A percentile compares a stretch with the other conserved stretches of the same genome.
These are phyloP conservation scores for Scaptomyza caliginosa DNA, from an alignment of 2,888 invertebrate genomes.

Conservation along the genomic window DNA sequence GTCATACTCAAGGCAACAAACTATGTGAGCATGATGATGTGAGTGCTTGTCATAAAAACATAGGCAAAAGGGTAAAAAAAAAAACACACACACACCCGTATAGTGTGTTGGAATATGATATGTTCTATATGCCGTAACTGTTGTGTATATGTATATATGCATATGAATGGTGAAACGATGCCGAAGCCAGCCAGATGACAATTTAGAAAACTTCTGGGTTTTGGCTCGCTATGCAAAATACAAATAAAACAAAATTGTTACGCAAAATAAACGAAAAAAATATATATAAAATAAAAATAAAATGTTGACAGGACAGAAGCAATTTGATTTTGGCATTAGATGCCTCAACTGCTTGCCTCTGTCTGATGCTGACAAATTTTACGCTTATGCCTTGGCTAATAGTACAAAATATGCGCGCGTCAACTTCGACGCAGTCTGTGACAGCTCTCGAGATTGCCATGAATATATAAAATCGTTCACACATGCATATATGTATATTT, in stretches of 20 bases:
- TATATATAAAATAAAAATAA: constrained; percentile 37
- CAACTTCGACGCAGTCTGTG: constrained; percentile 62
- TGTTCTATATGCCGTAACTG: constrained; percentile 7
- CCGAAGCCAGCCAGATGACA: constrained; percentile 54
- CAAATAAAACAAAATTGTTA: constrained; percentile 49
- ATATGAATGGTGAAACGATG: constrained; percentile 23
- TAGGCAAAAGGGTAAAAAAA: constrained; percentile 39
- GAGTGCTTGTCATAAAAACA: constrained; percentile 62
- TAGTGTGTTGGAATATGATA: constrained; percentile 29
- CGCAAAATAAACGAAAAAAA: constrained; percentile 38
- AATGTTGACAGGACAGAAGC: constrained; percentile 62
- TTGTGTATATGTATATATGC: constrained; percentile 10
- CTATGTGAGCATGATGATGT: constrained; percentile 58
- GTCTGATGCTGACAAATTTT: constrained; percentile 49
- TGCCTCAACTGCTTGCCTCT: constrained; percentile 8
- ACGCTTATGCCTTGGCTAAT: constrained; percentile 60
- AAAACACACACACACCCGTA: constrained; percentile 30
- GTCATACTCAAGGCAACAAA: constrained; percentile 33
- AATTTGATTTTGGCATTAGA: constrained; percentile 68
- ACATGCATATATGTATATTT: constrained; percentile 7
- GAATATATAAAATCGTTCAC: constrained; percentile 58
- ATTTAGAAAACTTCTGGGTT: constrained; percentile 70
- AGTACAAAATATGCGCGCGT: constrained; percentile 61
- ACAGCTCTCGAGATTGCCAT: constrained; percentile 72
- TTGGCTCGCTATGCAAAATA: constrained; percentile 59